Evolutionary conservation across 2,888 invertebrate genomes (phyloP).

Genomic region (Ypsolopha sequella): DNA sequence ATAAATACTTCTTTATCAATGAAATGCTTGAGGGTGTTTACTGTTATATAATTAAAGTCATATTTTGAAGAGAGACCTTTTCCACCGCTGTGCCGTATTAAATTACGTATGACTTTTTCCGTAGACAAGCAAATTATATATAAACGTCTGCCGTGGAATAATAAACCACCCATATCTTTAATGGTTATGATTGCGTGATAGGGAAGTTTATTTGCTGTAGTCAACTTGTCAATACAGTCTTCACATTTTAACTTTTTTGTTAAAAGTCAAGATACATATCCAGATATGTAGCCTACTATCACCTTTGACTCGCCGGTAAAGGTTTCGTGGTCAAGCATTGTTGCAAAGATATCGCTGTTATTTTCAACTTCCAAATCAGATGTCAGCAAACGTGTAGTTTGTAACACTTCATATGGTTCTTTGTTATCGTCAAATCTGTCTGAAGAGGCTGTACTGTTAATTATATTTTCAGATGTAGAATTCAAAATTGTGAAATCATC

Average conservation of each 20-base stretch:
- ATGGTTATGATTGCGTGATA: not conserved
- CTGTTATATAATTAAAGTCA: no score
- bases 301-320: not conserved
- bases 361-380: slow-evolving; percentile 1
- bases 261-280: not conserved
- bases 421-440: not conserved
- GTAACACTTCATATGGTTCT: not conserved
- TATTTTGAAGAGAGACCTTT: no score
- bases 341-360: not conserved
- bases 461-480: no score
- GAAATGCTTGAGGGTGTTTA: no score
- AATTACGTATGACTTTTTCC: no score
- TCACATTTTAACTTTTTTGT: slow-evolving; percentile 2
- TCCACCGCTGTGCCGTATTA: no score
- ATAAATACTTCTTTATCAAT: no score
- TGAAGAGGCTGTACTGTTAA: not conserved
- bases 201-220: not conserved
- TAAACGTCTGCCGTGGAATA: no score
- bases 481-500: no score
- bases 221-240: not conserved
- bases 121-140: no score
- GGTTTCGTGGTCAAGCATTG: not conserved
- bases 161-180: no score
- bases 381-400: not conserved
- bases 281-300: slow-evolving; percentile 4